Base-by-base conservation (phyloP, 2,888 invertebrate species). In the Diarsia rubi region DNA sequence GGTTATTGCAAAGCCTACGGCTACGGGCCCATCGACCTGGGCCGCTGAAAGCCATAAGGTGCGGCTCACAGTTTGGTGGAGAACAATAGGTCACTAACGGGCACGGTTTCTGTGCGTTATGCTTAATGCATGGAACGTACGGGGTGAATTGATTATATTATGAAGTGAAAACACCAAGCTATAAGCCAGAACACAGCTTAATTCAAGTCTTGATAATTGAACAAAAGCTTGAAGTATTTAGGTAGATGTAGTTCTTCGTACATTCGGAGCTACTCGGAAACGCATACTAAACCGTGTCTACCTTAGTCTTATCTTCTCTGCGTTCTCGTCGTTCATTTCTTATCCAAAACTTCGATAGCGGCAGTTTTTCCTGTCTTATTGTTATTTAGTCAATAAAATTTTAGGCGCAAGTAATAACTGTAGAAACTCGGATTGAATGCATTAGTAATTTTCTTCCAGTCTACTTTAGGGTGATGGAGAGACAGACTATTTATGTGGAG, bases 11-110 rank as follows among this genome's bases (percentile, higher is more conserved):
- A 60, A 69, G 65, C 62, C 37, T 45, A 31, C 0, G 16, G 19
- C 52, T 24, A 52, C 12, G 42, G 44, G 45, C 37, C n/a, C 8
- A 21, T 1, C 16, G 24, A 19, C 21, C 37, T 45, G 37, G 14
- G 24, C 9, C 42, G 49, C 24, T 49, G 31, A 64, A 81, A 63
- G 64, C 21, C 21, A 12, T 49, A 81, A 59, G 81, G 75, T 59
- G 81, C 63, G 82, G 62, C 27, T 16, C 59, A 57, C 37, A 16
- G 45, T 14, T 63, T 79, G 16, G 11, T 42, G 14, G 59, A 78
- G 57, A 78, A 68, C 64, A 79, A 78, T 64, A 6, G 59, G 57
- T 45, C 49, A 64, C 27, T 14, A 44, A 52, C 11, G 37, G 49
- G 16, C 9, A 59, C 59, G 12, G 49, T 62, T 62, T 77, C 24